Evolutionary conservation across 2,113 vertebrate genomes (phyloP).

Genomic region (Promerops cafer): DNA sequence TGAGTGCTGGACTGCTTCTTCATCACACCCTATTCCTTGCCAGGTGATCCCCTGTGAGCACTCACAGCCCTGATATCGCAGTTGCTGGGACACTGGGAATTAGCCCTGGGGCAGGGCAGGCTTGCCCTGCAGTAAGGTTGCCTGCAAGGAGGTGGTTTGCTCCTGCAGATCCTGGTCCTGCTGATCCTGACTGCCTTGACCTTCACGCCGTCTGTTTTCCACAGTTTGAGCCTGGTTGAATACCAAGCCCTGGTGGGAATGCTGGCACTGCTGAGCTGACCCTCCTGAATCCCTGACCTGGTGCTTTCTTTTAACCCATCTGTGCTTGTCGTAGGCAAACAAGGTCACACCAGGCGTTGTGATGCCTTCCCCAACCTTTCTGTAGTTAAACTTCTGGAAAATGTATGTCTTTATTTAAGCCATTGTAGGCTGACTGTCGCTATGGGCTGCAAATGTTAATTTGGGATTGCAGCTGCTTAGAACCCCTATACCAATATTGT

Average conservation of each 20-base stretch:
- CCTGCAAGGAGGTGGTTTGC: not conserved
- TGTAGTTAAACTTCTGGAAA: not conserved
- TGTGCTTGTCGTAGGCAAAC: not conserved
- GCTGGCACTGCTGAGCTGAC: not conserved
- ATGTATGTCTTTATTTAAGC: not conserved
- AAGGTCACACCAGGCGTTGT: not conserved
- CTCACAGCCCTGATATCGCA: rapidly evolving
- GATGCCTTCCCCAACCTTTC: not conserved
- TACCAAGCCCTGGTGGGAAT: not conserved
- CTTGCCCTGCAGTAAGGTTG: not conserved
- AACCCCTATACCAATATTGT: not conserved
- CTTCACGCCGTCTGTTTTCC: not conserved
- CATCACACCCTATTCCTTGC: not conserved
- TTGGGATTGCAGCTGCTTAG: not conserved
- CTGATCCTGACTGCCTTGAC: not conserved
- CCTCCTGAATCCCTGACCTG: not conserved
- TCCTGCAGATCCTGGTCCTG: not conserved
- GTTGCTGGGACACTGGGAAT: not conserved
- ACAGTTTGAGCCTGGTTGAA: not conserved
- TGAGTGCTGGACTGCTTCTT: not conserved
- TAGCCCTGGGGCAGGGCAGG: not conserved
- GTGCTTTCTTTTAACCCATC: not conserved
- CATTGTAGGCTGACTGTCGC: not conserved
- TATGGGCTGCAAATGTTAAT: not conserved
- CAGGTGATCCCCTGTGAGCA: not conserved